phyloP scores from a whole-genome alignment of 53 echinoderm and acorn worm genomes.

The Patiria pectinifera region DNA sequence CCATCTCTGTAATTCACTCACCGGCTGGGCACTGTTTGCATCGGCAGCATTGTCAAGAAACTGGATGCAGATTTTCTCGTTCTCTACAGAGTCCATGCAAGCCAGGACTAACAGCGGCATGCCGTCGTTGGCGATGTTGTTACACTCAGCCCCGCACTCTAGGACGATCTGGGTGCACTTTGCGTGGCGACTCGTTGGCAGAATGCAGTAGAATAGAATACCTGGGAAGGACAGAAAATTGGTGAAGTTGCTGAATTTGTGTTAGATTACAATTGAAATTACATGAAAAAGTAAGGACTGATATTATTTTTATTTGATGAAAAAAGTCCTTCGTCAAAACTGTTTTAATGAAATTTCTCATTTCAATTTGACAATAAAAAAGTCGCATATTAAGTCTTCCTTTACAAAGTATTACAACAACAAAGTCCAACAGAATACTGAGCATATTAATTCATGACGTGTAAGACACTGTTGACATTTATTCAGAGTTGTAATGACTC shows the following conservation, averaged over 20 bases:
- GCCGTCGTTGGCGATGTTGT: slow-evolving; percentile 87
- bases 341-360: no score
- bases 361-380: no score
- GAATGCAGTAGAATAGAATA: slow-evolving; percentile 93
- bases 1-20: slow-evolving; percentile 47
- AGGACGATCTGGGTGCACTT: slow-evolving; percentile 87
- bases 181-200: slow-evolving; percentile 94
- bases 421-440: no score
- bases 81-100: slow-evolving; percentile 87
- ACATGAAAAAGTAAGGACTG: not conserved
- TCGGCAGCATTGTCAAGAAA: slow-evolving; percentile 90
- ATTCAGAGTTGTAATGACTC: no score
- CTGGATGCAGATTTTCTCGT: slow-evolving; percentile 85
- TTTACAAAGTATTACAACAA: no score
- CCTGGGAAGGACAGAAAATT: slow-evolving; percentile 64
- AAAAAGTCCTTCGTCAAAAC: no score
- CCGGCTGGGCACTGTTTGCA: slow-evolving; percentile 85
- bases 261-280: no score
- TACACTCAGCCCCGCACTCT: slow-evolving; percentile 87
- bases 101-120: slow-evolving; percentile 91
- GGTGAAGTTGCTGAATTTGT: no score
- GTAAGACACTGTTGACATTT: no score
- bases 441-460: no score
- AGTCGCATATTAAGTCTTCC: no score
- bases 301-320: no score